phyloP scores from a whole-genome alignment of 2,113 vertebrate genomes.

The Neolamprologus toae region DNA sequence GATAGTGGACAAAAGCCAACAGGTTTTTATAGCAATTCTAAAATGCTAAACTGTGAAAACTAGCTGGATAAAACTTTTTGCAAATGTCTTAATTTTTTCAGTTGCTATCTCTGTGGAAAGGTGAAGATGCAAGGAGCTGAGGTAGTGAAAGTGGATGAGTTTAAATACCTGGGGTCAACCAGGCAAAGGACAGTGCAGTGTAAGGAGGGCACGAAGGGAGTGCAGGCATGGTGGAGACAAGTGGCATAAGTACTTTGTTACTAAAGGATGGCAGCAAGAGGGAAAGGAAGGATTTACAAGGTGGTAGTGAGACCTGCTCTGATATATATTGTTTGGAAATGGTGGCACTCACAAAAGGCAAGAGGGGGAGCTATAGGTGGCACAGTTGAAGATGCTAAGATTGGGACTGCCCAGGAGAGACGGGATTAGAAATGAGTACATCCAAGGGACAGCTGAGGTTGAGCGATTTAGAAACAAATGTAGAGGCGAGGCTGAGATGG shows the following conservation, averaged over 20 bases:
- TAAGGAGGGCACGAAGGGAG: not conserved
- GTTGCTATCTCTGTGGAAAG: not conserved
- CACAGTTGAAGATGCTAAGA: not conserved
- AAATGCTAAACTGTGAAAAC: not conserved
- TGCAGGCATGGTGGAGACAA: not conserved
- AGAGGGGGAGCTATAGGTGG: not conserved
- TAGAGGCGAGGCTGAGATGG: not conserved
- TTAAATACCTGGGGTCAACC: not conserved
- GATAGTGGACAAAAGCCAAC: not conserved
- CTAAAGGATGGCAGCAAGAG: not conserved
- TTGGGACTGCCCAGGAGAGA: not conserved
- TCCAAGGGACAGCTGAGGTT: not conserved
- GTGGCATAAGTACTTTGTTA: not conserved
- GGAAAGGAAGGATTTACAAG: not conserved
- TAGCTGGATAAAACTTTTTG: not conserved
- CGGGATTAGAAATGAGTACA: not conserved
- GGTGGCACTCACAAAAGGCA: not conserved
- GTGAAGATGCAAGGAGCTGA: not conserved
- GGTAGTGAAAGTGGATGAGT: not conserved
- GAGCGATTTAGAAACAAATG: not conserved
- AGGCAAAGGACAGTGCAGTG: not conserved
- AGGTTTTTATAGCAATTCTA: not conserved
- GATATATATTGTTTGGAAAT: not conserved
- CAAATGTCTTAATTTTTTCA: not conserved
- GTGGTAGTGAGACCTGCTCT: not conserved